These are phyloP conservation scores for Calyptomena viridis DNA, from an alignment of 2,113 vertebrate genomes.

Conservation along the genomic window DNA sequence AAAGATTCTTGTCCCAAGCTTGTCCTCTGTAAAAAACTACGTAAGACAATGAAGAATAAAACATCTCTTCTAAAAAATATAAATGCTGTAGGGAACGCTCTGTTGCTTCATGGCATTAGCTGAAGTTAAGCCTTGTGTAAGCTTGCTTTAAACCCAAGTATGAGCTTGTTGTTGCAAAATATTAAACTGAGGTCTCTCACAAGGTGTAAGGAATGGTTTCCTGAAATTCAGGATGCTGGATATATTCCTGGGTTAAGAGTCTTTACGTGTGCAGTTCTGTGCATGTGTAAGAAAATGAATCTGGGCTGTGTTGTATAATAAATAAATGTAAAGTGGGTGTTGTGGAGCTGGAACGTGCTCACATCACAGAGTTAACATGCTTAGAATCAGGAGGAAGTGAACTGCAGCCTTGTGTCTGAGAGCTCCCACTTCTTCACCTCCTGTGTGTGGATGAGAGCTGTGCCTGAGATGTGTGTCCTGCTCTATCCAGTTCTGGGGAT, in stretches of 20 bases:
- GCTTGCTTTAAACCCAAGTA: neutral
- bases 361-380: fast-evolving
- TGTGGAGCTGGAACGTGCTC: neutral
- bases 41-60: neutral
- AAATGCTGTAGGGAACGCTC: neutral
- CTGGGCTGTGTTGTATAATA: neutral
- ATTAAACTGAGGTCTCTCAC: neutral
- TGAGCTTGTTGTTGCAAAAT: neutral
- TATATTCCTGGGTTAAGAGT: neutral
- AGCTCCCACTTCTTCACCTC: neutral
- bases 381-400: neutral
- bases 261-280: neutral
- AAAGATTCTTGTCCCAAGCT: neutral
- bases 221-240: neutral
- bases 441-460: neutral
- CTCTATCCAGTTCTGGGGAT: neutral
- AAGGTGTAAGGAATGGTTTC: neutral
- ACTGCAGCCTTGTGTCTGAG: neutral
- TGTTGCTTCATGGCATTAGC: neutral
- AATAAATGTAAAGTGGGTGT: neutral
- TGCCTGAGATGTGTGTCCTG: neutral
- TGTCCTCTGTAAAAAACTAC: neutral
- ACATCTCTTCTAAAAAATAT: neutral
- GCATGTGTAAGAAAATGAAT: neutral
- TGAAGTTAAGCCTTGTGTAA: neutral